Percentiles rank a stretch among this genome's conserved stretches.
Conservation (phyloP, 2,797 vertebrate species). For the Pterois miles region DNA sequence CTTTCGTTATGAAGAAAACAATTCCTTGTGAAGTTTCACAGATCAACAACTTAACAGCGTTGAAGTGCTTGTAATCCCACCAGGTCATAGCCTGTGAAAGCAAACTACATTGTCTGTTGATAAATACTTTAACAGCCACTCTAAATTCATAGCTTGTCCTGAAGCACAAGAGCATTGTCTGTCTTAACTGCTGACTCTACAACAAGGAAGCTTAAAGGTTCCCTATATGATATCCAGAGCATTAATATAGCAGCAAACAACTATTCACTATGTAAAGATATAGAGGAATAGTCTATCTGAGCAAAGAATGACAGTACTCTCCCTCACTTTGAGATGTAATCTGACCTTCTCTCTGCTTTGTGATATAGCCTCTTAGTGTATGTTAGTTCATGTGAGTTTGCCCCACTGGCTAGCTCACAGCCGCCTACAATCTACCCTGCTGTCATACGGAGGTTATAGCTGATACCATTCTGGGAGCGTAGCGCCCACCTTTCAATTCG, state of each 20-base stretch:
- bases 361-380: too few relatives aligned
- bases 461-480: neutral
- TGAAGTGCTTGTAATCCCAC: conserved; percentile 36
- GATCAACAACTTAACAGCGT: conserved; percentile 33
- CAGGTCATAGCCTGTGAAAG: conserved; percentile 29
- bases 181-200: neutral
- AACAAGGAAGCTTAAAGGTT: neutral
- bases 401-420: neutral
- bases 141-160: conserved; percentile 23
- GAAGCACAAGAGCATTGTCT: conserved; percentile 14
- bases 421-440: neutral
- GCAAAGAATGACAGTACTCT: too few relatives aligned
- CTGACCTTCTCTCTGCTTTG: too few relatives aligned
- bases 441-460: neutral
- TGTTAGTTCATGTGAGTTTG: neutral
- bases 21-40: conserved; percentile 19
- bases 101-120: conserved; percentile 31
- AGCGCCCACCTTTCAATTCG: neutral
- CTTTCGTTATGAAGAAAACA: conserved; percentile 2
- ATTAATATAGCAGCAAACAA: neutral
- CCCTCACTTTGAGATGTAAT: too few relatives aligned
- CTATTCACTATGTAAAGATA: neutral
- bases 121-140: conserved; percentile 55
- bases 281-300: neutral
- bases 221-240: neutral